phyloP scores from a whole-genome alignment of 37 sponge, comb jelly and placozoan genomes.

The Lycopodina hypogea region DNA sequence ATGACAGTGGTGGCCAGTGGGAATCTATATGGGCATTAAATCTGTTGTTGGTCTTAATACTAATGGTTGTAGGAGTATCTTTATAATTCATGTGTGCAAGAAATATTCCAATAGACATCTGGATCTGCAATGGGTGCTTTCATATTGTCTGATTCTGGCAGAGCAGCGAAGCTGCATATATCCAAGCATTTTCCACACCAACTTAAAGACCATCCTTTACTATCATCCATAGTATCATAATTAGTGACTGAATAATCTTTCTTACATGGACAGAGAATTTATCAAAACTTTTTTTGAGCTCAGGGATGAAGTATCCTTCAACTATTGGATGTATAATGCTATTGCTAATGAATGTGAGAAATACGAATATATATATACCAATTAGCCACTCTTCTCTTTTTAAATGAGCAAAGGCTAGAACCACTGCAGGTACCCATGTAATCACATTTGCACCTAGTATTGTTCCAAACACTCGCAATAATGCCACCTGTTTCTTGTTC shows the following conservation, averaged over 20 bases:
- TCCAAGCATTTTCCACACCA: not conserved
- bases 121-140: not conserved
- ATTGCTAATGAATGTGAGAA: constrained; percentile 15
- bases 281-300: not conserved
- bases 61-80: no score
- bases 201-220: not conserved
- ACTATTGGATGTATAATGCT: constrained; percentile 43
- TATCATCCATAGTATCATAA: not conserved
- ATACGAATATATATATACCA: constrained; percentile 24
- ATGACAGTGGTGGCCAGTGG: no score
- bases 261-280: not conserved
- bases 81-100: no score
- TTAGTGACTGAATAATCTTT: no score
- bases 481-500: constrained; percentile 36
- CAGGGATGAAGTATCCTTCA: constrained; percentile 49
- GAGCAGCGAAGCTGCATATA: not conserved
- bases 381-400: constrained; percentile 1
- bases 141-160: not conserved
- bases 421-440: constrained; percentile 34
- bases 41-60: no score
- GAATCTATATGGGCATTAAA: no score
- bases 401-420: constrained; percentile 6
- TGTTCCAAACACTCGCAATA: constrained; percentile 39
- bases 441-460: constrained; percentile 32
- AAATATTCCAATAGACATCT: no score